Percentiles rank a stretch among this genome's conserved stretches.
These are phyloP conservation scores for Haemorhous mexicanus DNA, from an alignment of 2,113 vertebrate species.

Conservation along the genomic window DNA sequence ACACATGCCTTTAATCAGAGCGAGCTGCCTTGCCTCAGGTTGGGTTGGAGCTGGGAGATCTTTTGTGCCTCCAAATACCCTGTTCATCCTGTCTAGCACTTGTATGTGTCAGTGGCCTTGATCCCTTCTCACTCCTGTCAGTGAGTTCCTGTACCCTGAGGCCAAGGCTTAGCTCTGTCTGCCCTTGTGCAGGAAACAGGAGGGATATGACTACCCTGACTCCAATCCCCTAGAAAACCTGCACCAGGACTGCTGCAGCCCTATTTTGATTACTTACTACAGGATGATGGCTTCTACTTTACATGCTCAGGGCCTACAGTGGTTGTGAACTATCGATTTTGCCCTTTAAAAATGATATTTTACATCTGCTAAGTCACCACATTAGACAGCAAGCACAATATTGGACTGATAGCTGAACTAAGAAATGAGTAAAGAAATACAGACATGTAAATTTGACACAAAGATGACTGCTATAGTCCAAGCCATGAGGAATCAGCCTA, in stretches of 20 bases:
- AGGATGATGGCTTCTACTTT: background rate
- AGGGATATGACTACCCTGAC: background rate
- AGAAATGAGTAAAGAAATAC: background rate
- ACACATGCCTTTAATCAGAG: background rate
- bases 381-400: background rate
- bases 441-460: background rate
- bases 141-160: background rate
- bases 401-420: background rate
- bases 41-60: background rate
- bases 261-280: background rate
- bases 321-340: background rate
- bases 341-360: background rate
- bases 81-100: background rate
- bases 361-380: background rate
- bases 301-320: background rate
- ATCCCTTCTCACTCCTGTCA: background rate
- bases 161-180: constrained; percentile 19
- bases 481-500: background rate
- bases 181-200: background rate
- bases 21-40: background rate
- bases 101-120: background rate
- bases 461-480: background rate
- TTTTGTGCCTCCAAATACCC: background rate
- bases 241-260: background rate
- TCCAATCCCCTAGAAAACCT: background rate